A percentile compares a stretch with the other conserved stretches of the same genome.
These are phyloP conservation scores for Hemicentrotus pulcherrimus DNA, from an alignment of 35 echinoderm and acorn worm genomes.

Conservation along the genomic window DNA sequence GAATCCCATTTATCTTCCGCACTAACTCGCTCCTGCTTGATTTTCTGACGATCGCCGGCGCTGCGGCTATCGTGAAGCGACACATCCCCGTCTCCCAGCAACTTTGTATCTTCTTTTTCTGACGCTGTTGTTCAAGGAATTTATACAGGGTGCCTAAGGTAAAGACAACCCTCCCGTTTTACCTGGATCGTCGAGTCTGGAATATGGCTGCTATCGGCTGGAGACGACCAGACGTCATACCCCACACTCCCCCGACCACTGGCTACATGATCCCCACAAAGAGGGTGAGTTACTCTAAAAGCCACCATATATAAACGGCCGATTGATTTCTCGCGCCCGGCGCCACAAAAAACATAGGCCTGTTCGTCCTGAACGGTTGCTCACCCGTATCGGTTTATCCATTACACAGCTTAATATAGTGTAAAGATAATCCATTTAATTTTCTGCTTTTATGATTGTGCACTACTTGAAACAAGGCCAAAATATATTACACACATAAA, in stretches of 20 bases:
- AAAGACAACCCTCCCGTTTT: constrained; percentile 35
- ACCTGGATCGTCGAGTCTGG: constrained; percentile 43
- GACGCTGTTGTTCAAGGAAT: not conserved
- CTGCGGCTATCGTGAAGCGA: not conserved
- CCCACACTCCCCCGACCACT: constrained; percentile 47
- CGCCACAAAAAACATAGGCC: not conserved
- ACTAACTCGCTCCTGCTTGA: not conserved
- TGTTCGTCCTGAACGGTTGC: not conserved
- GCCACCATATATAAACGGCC: no score
- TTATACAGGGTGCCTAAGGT: constrained; percentile 43
- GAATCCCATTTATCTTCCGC: not conserved
- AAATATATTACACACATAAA: no score
- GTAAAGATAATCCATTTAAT: no score
- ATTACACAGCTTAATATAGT: not conserved
- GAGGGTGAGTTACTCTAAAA: constrained; percentile 42
- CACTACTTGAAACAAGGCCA: no score
- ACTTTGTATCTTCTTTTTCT: not conserved
- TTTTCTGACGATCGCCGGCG: not conserved
- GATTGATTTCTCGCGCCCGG: not conserved
- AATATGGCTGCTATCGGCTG: constrained; percentile 49
- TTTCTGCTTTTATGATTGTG: no score
- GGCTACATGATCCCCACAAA: constrained; percentile 42
- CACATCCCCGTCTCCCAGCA: not conserved
- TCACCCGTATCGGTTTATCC: not conserved
- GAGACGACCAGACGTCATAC: constrained; percentile 50